A percentile compares a stretch with the other conserved stretches of the same genome.
Evolutionary conservation across 1,140 invertebrate genomes (phyloP).

Genomic region (Drosophila sproati): DNA sequence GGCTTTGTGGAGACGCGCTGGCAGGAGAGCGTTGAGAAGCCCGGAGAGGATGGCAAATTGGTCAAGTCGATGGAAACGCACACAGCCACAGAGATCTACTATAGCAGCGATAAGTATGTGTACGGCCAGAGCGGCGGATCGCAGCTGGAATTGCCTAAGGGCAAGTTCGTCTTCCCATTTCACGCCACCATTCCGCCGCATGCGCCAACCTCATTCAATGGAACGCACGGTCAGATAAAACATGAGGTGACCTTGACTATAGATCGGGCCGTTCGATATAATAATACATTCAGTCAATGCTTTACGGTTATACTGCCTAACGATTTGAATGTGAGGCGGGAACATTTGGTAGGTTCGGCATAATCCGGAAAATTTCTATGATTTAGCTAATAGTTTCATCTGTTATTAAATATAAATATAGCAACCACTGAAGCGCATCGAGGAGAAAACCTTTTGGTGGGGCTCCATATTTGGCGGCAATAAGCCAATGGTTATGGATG

Average conservation of each 20-base stretch:
- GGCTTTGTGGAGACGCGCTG: slow-evolving; percentile 87
- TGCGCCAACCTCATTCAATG: slow-evolving; percentile 90
- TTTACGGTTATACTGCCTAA: slow-evolving; percentile 90
- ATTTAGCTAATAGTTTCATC: slow-evolving; percentile 72
- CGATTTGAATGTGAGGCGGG: slow-evolving; percentile 88
- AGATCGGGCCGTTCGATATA: slow-evolving; percentile 91
- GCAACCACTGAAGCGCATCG: slow-evolving; percentile 72
- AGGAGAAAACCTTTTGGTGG: slow-evolving; percentile 81
- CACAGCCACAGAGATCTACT: slow-evolving; percentile 69
- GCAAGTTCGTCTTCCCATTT: slow-evolving; percentile 87
- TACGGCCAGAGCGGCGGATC: slow-evolving; percentile 83
- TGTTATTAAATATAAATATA: slow-evolving; percentile 73
- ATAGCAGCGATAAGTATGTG: slow-evolving; percentile 71
- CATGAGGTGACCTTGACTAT: slow-evolving; percentile 89
- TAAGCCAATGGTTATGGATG: slow-evolving; percentile 76
- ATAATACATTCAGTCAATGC: slow-evolving; percentile 89
- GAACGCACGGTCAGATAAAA: slow-evolving; percentile 88
- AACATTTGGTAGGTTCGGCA: slow-evolving; percentile 50
- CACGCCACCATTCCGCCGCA: slow-evolving; percentile 86
- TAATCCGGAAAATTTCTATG: slow-evolving; percentile 46
- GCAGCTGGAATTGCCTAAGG: slow-evolving; percentile 86
- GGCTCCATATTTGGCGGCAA: slow-evolving; percentile 73
- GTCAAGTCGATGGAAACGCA: slow-evolving; percentile 63
- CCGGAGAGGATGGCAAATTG: slow-evolving; percentile 84
- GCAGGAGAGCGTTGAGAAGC: slow-evolving; percentile 85